Evolutionary conservation across 2,888 invertebrate genomes (phyloP), one percentile per base, ranked within the genome.

Genomic region (Abrostola triplasia): DNA sequence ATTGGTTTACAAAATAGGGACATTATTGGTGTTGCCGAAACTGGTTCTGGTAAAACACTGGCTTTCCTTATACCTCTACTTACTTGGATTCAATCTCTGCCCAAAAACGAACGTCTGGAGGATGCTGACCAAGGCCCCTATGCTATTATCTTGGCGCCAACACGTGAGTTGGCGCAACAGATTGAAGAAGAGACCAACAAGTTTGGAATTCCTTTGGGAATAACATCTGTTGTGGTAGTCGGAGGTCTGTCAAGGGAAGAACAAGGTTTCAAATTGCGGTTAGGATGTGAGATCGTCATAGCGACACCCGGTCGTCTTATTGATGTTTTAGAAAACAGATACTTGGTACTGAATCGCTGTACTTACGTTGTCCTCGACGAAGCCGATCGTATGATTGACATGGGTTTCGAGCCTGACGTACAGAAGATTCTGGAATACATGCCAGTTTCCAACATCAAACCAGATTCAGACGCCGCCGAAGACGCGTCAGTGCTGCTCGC

Each of bases 371-470:
- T 98, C 5, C 95, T 98, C 58, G 98, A 98, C 84, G 98, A 99
- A 95, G 99, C 99, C 40, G 99, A 99, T 95, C 96, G 99, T 86
- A 99, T 99, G 99, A 99, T 99, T 91, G 99, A 99, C 95, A 99
- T 99, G 98, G 99, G 99, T 88, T 99, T 99, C 88, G 99, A 99
- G 90, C 98, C 99, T 48, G 98, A 98, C 84, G 99, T 99, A 0
- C 99, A 99, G 85, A 98, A 98, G 89, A 99, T 99, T 90, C 95
- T 99, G 40, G 99, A 99, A 84, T 99, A 97, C 88, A 98, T 99
- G 97, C 99, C 99, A 0, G 99, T 99, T 0, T 97, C 99, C 0
- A 99, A 99, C 92, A 95, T 98, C 64, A 99, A 99, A 90, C 99
- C 99, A 0, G 99, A 99, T 86, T 97, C 97, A 0, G 99, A 99